Conservation (phyloP, 1,140 invertebrate species). For the Pararge aegeria region DNA sequence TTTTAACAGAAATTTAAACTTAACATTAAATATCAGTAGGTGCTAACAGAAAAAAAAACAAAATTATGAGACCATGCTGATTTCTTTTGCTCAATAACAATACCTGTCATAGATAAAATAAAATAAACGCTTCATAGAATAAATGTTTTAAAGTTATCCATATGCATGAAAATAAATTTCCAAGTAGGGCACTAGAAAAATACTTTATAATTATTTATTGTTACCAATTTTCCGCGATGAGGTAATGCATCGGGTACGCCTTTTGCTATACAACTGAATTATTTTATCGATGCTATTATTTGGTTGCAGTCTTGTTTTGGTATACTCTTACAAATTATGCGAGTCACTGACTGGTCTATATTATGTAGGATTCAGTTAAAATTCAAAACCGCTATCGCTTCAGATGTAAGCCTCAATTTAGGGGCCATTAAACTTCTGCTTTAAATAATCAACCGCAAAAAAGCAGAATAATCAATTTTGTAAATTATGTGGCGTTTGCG, state of each 20-base stretch:
- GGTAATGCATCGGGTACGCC: constrained; percentile 17
- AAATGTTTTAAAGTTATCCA: constrained; percentile 14
- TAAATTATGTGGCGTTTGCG: too few relatives aligned
- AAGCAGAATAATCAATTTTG: too few relatives aligned
- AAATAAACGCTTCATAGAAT: constrained; percentile 15
- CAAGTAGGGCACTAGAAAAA: constrained; percentile 11
- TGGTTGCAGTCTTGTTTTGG: constrained; percentile 30
- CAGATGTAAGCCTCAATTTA: constrained; percentile 19
- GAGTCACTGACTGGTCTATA: constrained; percentile 24
- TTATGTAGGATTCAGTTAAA: constrained; percentile 41
- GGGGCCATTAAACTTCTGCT: constrained; percentile 15
- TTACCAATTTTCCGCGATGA: constrained; percentile 18
- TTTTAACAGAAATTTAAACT: too few relatives aligned
- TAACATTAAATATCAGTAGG: too few relatives aligned
- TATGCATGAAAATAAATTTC: constrained; percentile 25
- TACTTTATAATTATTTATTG: constrained; percentile 7
- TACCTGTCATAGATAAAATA: background rate
- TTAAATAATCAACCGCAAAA: constrained; percentile 13
- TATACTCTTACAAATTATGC: constrained; percentile 27
- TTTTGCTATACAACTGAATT: constrained; percentile 14
- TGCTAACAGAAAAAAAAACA: too few relatives aligned
- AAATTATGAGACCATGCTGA: too few relatives aligned
- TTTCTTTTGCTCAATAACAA: too few relatives aligned
- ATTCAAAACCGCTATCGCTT: constrained; percentile 33
- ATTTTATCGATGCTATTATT: constrained; percentile 23